phyloP scores from a whole-genome alignment of 2,888 invertebrate species.

The Hypolimnas misippus region DNA sequence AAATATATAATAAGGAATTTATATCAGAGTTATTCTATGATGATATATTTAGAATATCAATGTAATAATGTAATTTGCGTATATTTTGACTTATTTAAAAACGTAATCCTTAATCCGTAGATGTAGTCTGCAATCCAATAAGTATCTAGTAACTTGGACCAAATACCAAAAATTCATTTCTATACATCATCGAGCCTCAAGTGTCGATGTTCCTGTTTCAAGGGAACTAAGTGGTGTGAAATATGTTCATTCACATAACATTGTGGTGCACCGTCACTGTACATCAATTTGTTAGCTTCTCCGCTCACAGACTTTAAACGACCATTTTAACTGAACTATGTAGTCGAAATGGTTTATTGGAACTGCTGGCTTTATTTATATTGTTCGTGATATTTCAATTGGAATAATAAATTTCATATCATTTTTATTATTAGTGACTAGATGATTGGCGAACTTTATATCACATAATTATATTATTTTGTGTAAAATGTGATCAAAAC shows the following conservation, averaged over 20 bases:
- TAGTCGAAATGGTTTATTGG: slow-evolving; percentile 7
- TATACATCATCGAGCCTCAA: slow-evolving; percentile 62
- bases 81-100: too few relatives aligned
- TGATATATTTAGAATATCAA: too few relatives aligned
- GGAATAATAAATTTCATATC: neutral
- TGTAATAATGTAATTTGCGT: too few relatives aligned
- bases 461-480: too few relatives aligned
- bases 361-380: neutral
- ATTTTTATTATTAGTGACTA: too few relatives aligned
- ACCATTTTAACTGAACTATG: slow-evolving; percentile 19
- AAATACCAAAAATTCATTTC: slow-evolving; percentile 53
- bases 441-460: too few relatives aligned
- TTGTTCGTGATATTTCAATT: neutral
- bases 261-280: slow-evolving; percentile 43
- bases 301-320: slow-evolving; percentile 29
- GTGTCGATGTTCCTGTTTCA: slow-evolving; percentile 66
- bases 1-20: too few relatives aligned
- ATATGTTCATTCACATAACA: slow-evolving; percentile 47
- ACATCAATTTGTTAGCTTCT: slow-evolving; percentile 54
- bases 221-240: slow-evolving; percentile 63
- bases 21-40: too few relatives aligned
- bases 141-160: slow-evolving; percentile 45
- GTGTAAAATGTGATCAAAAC: too few relatives aligned
- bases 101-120: too few relatives aligned
- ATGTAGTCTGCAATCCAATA: too few relatives aligned